Conservation (phyloP, 2,797 vertebrate genomes). For the Etheostoma perlongum region DNA sequence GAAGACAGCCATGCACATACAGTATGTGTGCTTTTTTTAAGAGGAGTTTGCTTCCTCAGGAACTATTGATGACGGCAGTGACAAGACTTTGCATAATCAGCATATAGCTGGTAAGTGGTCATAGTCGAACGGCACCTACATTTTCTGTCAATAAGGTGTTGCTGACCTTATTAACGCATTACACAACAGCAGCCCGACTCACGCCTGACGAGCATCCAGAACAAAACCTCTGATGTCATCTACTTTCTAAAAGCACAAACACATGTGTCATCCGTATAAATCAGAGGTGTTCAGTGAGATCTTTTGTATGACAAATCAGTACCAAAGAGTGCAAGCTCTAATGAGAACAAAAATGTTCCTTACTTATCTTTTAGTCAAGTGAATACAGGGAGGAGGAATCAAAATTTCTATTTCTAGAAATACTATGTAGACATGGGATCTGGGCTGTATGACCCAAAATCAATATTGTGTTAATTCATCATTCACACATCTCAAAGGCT, state of each 20-base stretch:
- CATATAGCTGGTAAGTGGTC: slow-evolving; percentile 5
- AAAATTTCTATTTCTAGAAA: background rate
- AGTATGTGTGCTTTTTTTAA: slow-evolving; percentile 37
- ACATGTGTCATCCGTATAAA: slow-evolving; percentile 16
- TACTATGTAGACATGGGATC: background rate
- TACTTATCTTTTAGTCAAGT: slow-evolving; percentile 20
- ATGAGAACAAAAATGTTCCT: slow-evolving; percentile 36
- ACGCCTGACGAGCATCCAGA: slow-evolving; percentile 17
- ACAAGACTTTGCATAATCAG: slow-evolving; percentile 14
- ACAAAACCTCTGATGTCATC: slow-evolving; percentile 20
- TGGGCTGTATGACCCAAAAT: background rate
- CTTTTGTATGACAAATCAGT: slow-evolving; percentile 49
- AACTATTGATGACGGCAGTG: slow-evolving; percentile 17
- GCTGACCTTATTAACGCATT: slow-evolving; percentile 52
- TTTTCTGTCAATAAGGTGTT: slow-evolving; percentile 9
- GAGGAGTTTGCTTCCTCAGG: slow-evolving; percentile 40
- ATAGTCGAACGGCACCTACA: background rate
- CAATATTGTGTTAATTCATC: background rate
- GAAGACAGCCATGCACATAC: slow-evolving; percentile 48
- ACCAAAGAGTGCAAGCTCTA: slow-evolving; percentile 45
- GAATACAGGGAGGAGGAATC: background rate
- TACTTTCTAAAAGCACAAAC: slow-evolving; percentile 20
- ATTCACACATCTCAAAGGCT: background rate
- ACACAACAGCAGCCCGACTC: slow-evolving; percentile 25
- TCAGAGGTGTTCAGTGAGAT: slow-evolving; percentile 20